Conservation (phyloP, 2,797 vertebrate genomes). For the Trachurus trachurus region DNA sequence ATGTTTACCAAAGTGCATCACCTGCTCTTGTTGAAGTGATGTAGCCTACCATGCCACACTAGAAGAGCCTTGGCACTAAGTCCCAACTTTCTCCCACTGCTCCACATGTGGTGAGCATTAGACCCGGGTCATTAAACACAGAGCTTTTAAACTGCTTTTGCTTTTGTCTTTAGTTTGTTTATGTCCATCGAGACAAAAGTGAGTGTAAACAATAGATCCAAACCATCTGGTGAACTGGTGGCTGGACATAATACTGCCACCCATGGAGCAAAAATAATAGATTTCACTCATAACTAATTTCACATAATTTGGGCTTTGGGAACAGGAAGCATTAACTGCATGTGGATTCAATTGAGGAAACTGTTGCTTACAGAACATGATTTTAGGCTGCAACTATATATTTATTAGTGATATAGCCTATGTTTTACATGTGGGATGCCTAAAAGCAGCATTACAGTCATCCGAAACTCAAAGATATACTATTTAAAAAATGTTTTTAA, state of each 20-base stretch:
- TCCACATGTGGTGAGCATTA: conserved; percentile 70
- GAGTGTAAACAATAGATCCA: conserved; percentile 63
- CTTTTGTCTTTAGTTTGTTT: conserved; percentile 77
- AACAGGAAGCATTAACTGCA: conserved; percentile 5
- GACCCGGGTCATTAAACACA: conserved; percentile 67
- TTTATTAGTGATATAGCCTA: not conserved
- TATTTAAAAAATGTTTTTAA: not conserved
- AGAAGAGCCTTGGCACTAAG: conserved; percentile 25
- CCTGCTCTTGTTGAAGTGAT: conserved; percentile 12
- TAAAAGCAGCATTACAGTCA: too few species aligned
- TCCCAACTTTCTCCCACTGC: conserved; percentile 28
- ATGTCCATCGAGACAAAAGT: conserved; percentile 53
- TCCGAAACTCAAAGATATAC: not conserved
- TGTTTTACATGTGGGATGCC: too few species aligned
- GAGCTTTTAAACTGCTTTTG: conserved; percentile 59
- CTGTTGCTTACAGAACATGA: not conserved
- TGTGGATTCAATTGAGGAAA: not conserved
- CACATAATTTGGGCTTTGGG: conserved; percentile 11
- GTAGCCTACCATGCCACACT: not conserved
- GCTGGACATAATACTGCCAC: conserved; percentile 26
- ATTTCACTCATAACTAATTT: conserved; percentile 28
- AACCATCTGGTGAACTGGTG: conserved; percentile 64
- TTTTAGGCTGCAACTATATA: not conserved
- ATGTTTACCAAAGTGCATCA: not conserved
- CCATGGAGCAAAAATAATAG: conserved; percentile 40